These are phyloP conservation scores for Heterohyrax brucei DNA, from an alignment of 2,797 vertebrate species.

Conservation along the genomic window DNA sequence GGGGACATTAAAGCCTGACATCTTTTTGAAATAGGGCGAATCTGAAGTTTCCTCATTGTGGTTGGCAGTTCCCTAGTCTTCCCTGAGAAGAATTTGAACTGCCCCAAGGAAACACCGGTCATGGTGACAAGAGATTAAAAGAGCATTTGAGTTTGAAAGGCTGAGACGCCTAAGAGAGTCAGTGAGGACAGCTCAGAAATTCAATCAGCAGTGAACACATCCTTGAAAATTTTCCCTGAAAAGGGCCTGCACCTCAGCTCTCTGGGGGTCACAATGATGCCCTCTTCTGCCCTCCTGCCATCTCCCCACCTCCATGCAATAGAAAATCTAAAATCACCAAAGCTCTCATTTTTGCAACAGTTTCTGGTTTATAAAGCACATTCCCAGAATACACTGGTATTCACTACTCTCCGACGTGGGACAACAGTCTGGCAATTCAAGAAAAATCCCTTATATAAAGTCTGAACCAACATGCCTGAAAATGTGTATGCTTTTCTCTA, in stretches of 20 bases:
- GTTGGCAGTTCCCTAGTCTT: slow-evolving; percentile 44
- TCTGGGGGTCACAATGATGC: neutral
- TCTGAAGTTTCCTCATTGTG: slow-evolving; percentile 66
- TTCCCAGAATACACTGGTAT: neutral
- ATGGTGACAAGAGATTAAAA: slow-evolving; percentile 75
- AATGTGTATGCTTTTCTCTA: neutral
- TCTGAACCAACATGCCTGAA: neutral
- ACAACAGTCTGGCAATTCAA: neutral
- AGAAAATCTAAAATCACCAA: slow-evolving; percentile 21
- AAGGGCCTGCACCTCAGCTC: neutral
- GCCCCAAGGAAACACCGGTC: slow-evolving; percentile 67
- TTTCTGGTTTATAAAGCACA: slow-evolving; percentile 13
- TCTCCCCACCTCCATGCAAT: neutral
- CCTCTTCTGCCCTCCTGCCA: neutral
- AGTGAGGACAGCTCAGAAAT: slow-evolving; percentile 56
- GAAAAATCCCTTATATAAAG: neutral
- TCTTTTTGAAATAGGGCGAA: slow-evolving; percentile 59
- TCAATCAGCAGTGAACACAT: slow-evolving; percentile 36
- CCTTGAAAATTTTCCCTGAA: slow-evolving; percentile 43
- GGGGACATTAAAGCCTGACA: slow-evolving; percentile 63
- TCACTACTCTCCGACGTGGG: neutral
- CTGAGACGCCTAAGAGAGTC: slow-evolving; percentile 42
- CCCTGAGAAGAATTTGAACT: slow-evolving; percentile 64
- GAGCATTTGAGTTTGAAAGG: slow-evolving; percentile 74
- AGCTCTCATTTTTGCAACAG: neutral